These are phyloP conservation scores for Carabus problematicus DNA, from an alignment of 2,888 invertebrate species.

Conservation along the genomic window DNA sequence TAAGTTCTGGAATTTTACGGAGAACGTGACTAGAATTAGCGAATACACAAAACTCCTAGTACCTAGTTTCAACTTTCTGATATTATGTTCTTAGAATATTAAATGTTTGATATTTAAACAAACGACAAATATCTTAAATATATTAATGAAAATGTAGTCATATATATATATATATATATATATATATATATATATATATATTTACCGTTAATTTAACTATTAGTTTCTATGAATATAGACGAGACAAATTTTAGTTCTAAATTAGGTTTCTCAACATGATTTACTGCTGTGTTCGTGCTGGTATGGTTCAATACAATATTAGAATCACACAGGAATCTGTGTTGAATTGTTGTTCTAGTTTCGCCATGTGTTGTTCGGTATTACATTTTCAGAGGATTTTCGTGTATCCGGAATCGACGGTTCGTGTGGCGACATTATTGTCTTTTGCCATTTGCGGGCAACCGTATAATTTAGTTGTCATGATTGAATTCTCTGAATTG, in stretches of 20 bases:
- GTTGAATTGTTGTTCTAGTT: too few species aligned
- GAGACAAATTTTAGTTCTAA: too few species aligned
- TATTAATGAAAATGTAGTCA: too few species aligned
- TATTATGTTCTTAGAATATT: background rate
- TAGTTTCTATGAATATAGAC: too few species aligned
- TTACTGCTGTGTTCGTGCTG: too few species aligned
- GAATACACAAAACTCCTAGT: conserved; percentile 25
- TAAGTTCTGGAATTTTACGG: conserved; percentile 26
- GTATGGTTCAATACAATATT: too few species aligned
- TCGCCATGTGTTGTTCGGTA: background rate
- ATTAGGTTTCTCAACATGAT: too few species aligned
- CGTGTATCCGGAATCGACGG: conserved; percentile 9
- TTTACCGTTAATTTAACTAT: too few species aligned
- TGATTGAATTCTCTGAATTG: conserved; percentile 32
- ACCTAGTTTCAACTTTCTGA: conserved; percentile 19
- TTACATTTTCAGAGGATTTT: conserved; percentile 17
- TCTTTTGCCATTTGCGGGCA: conserved; percentile 19
- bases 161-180: too few species aligned
- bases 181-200: too few species aligned
- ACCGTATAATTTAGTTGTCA: conserved; percentile 33
- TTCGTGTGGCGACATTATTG: conserved; percentile 25
- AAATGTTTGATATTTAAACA: background rate
- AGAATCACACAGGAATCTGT: too few species aligned
- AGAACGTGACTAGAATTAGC: conserved; percentile 35
- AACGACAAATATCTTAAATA: conserved; percentile 6